Percentiles rank a stretch among this genome's conserved stretches.
Evolutionary conservation across 2,888 invertebrate species (phyloP).

Genomic region (Choreutis nemorana): DNA sequence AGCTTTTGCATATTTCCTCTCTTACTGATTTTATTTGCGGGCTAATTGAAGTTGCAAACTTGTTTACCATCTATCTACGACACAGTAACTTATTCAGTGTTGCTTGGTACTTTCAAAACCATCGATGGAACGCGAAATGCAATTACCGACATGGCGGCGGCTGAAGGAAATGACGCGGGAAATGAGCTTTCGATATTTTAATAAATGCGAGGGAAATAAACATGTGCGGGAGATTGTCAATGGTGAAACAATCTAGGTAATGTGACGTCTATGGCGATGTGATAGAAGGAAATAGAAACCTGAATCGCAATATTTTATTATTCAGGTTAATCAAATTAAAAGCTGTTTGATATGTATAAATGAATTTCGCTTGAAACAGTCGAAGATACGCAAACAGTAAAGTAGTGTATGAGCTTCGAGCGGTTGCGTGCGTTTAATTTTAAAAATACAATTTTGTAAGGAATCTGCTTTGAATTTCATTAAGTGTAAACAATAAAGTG

Average conservation of each 20-base stretch:
- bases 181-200: constrained; percentile 57
- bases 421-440: constrained; percentile 37
- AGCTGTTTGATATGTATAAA: too few species aligned
- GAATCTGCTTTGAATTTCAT: constrained; percentile 66
- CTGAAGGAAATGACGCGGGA: constrained; percentile 46
- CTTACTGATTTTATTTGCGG: too few species aligned
- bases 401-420: too few species aligned
- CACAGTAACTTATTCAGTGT: too few species aligned
- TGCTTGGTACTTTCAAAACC: not conserved
- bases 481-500: constrained; percentile 64
- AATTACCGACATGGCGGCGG: constrained; percentile 12
- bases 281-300: constrained; percentile 24
- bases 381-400: too few species aligned
- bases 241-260: constrained; percentile 29
- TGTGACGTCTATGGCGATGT: constrained; percentile 14
- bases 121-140: constrained; percentile 8
- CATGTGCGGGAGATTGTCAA: constrained; percentile 52
- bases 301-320: too few species aligned
- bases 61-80: too few species aligned
- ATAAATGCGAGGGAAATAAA: constrained; percentile 58
- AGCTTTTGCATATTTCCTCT: too few species aligned
- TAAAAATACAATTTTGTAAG: constrained; percentile 60
- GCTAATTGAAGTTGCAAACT: too few species aligned
- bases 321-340: too few species aligned
- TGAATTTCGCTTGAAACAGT: too few species aligned